These are phyloP conservation scores for Apogon talboti DNA, from an alignment of 2,797 vertebrate species.

Conservation along the genomic window DNA sequence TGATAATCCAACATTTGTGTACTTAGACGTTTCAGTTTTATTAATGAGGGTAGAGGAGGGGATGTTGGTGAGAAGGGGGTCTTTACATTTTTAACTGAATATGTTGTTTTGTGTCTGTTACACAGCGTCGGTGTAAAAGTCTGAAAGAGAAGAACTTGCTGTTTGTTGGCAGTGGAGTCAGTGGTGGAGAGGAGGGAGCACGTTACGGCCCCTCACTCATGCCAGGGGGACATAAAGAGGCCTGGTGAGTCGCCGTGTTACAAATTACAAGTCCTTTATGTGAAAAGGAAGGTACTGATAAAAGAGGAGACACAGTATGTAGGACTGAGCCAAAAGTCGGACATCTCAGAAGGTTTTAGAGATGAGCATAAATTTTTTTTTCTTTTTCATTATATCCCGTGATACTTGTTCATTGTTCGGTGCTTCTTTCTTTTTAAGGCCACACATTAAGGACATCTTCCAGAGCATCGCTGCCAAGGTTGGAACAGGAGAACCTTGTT, in stretches of 20 bases:
- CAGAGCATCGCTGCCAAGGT: conserved; percentile 97
- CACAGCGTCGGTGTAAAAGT: conserved; percentile 91
- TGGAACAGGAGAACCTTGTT: conserved; percentile 95
- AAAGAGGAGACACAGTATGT: background rate
- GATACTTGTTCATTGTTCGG: background rate
- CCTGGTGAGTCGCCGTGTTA: conserved; percentile 86
- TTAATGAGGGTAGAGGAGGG: too few species aligned
- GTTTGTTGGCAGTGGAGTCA: conserved; percentile 97
- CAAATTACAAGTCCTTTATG: background rate
- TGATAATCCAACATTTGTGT: too few species aligned
- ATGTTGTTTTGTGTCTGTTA: conserved; percentile 31
- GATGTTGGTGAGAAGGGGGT: too few species aligned
- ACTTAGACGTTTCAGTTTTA: too few species aligned
- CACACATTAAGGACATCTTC: conserved; percentile 96
- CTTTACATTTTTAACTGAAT: background rate
- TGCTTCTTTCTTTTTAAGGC: conserved; percentile 82
- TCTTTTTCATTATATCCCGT: background rate
- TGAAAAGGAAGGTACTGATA: background rate
- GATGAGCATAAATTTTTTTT: background rate
- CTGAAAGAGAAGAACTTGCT: conserved; percentile 90
- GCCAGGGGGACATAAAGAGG: conserved; percentile 95
- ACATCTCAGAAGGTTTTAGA: background rate
- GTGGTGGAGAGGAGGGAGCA: conserved; percentile 97
- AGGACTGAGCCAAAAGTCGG: background rate
- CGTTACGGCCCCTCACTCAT: conserved; percentile 96